Percentiles rank a stretch among this genome's conserved stretches.
phyloP scores from a whole-genome alignment of 2,113 vertebrate genomes.

The Zapus hudsonius region DNA sequence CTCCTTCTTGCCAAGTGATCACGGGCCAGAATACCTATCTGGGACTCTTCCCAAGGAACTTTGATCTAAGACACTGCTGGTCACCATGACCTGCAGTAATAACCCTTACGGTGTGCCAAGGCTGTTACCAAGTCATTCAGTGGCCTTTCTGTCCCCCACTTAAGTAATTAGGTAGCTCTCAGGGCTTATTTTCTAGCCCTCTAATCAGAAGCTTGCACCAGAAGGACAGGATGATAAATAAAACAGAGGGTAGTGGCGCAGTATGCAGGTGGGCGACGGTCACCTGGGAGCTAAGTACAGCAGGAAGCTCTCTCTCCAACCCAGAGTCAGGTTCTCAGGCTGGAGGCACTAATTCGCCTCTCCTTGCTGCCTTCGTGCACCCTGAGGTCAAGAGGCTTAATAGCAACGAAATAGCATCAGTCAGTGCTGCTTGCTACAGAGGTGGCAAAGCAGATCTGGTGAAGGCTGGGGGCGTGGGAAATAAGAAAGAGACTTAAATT shows the following conservation, averaged over 20 bases:
- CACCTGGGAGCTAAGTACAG: slow-evolving; percentile 24
- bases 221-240: slow-evolving; percentile 53
- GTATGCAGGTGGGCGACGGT: neutral
- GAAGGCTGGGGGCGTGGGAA: neutral
- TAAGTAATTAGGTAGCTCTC: slow-evolving; percentile 62
- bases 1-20: neutral
- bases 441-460: neutral
- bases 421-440: neutral
- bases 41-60: neutral
- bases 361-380: neutral
- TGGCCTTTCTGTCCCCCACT: slow-evolving; percentile 19
- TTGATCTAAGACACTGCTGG: neutral
- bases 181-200: slow-evolving; percentile 56
- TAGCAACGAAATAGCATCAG: neutral
- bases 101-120: neutral
- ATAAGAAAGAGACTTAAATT: neutral
- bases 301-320: neutral
- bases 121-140: slow-evolving; percentile 9
- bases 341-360: neutral
- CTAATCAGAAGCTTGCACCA: slow-evolving; percentile 60
- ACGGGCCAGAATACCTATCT: neutral
- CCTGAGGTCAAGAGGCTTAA: neutral
- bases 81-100: neutral
- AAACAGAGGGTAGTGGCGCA: neutral
- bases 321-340: neutral